phyloP scores from a whole-genome alignment of 2,888 invertebrate genomes.

The Megaustenia siamemsis region DNA sequence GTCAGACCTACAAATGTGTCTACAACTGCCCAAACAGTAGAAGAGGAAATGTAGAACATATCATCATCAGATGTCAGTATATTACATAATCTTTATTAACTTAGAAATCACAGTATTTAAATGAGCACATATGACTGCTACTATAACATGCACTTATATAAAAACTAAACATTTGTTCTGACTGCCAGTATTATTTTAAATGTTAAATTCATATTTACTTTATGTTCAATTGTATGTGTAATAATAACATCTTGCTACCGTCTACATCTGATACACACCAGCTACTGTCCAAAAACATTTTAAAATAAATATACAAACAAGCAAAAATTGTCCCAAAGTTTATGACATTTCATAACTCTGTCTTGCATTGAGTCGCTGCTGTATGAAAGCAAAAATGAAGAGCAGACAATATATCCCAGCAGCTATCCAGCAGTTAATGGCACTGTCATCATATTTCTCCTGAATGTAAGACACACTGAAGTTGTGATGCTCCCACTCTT shows the following conservation, averaged over 20 bases:
- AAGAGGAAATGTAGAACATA: no score
- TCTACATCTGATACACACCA: neutral
- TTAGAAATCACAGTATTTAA: no score
- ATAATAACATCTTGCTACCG: neutral
- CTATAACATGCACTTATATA: no score
- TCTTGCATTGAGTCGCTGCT: slow-evolving; percentile 90
- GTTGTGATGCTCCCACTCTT: slow-evolving; percentile 60
- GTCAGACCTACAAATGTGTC: no score
- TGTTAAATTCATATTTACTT: no score
- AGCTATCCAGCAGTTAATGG: slow-evolving; percentile 96
- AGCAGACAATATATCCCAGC: slow-evolving; percentile 93
- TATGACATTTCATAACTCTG: slow-evolving; percentile 63
- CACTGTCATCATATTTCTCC: slow-evolving; percentile 85
- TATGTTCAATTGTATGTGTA: neutral
- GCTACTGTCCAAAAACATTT: neutral
- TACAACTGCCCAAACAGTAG: no score
- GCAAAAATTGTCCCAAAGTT: neutral
- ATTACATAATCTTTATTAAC: no score
- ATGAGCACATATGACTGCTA: no score
- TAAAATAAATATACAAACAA: neutral
- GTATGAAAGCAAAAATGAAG: slow-evolving; percentile 91
- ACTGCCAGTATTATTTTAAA: no score
- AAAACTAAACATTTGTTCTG: no score
- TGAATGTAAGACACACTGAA: slow-evolving; percentile 63
- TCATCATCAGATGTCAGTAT: no score